phyloP scores from a whole-genome alignment of 2,888 invertebrate genomes.

The Notodonta dromedarius region DNA sequence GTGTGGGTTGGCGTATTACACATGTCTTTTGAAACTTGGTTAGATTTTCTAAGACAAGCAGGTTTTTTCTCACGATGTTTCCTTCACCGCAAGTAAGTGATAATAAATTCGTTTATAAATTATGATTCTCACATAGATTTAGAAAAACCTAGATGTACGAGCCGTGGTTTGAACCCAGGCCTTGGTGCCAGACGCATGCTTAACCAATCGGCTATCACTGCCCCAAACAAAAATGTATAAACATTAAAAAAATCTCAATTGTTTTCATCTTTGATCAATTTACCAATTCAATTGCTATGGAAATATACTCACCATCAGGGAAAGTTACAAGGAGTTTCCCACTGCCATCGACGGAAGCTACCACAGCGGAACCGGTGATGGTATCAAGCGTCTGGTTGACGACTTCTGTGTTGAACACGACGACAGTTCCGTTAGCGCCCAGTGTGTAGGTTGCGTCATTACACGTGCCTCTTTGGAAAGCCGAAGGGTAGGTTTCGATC shows the following conservation, averaged over 20 bases:
- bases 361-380: conserved; percentile 78
- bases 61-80: no score
- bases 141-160: no score
- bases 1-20: no score
- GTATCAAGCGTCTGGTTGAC: conserved; percentile 71
- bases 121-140: no score
- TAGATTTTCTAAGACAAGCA: no score
- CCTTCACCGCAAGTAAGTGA: no score
- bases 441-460: conserved; percentile 69
- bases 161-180: no score
- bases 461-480: conserved; percentile 50
- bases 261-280: not conserved
- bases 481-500: conserved; percentile 45
- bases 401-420: conserved; percentile 60
- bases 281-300: not conserved
- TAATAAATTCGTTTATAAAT: no score
- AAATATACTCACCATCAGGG: conserved; percentile 44
- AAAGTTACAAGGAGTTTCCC: conserved; percentile 80
- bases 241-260: not conserved
- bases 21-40: no score
- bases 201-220: no score
- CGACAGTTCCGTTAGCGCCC: conserved; percentile 49
- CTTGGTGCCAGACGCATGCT: no score
- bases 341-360: conserved; percentile 69
- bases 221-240: no score